A percentile compares a stretch with the other conserved stretches of the same genome.
Evolutionary conservation across 1,140 invertebrate species (phyloP).

Genomic region (Pentalonia nigronervosa): DNA sequence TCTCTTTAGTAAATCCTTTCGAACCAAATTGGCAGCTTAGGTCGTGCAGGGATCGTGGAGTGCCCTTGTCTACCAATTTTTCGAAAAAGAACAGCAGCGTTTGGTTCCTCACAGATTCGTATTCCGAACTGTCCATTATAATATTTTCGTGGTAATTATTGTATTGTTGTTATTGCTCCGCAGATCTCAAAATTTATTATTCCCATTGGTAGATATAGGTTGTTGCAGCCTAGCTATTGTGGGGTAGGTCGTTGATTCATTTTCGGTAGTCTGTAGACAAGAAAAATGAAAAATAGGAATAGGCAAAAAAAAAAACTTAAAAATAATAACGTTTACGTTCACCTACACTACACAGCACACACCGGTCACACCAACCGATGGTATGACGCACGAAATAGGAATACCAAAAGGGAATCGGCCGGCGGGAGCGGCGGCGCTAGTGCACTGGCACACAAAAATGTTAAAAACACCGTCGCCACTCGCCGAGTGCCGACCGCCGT

Average conservation of each 20-base stretch:
- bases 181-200: neutral
- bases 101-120: slow-evolving; percentile 91
- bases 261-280: neutral
- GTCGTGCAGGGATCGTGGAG: slow-evolving; percentile 92
- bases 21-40: slow-evolving; percentile 95
- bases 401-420: neutral
- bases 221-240: neutral
- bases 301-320: neutral
- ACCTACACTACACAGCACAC: slow-evolving; percentile 14
- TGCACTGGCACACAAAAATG: slow-evolving; percentile 37
- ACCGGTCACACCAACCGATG: neutral
- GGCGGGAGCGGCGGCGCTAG: slow-evolving; percentile 13
- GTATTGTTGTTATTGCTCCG: neutral
- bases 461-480: neutral
- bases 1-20: slow-evolving; percentile 94
- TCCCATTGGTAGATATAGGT: neutral
- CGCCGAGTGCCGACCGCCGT: neutral
- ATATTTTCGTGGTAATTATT: neutral
- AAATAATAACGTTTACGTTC: neutral
- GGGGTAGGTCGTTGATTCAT: neutral
- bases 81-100: slow-evolving; percentile 96
- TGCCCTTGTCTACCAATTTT: slow-evolving; percentile 90
- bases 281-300: neutral
- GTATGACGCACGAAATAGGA: neutral
- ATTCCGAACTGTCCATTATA: slow-evolving; percentile 88